Evolutionary conservation across 1,140 invertebrate species (phyloP), one percentile per base, ranked within the genome.

Genomic region (Sarcophaga peregrina): DNA sequence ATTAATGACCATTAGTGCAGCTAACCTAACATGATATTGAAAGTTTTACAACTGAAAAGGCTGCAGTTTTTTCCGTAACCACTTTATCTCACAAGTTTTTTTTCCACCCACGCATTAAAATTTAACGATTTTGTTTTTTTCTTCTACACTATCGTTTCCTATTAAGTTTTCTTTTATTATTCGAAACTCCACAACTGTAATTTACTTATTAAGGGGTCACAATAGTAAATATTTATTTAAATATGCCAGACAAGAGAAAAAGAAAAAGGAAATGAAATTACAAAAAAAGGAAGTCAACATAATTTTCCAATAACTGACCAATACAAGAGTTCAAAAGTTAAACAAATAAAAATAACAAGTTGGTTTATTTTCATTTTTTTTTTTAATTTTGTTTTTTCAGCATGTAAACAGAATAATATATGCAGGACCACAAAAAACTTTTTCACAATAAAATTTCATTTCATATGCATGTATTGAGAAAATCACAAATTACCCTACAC

Each of bases 251-350:
- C 13, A 58, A 37, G 0, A 58, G 11, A 15, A 58, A 58, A 58
- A 58, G 0, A 4, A 37, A 37, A 37, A 37, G 4, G 25, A 4
- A 37, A 37, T 37, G 25, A 4, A 37, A 37, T 37, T 37, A 37
- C 25, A 37, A 37, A 37, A n/a, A 37, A 37, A 37, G 25, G 25
- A 37, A 37, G 25, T 58, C 15, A 58, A 58, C 15, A 58, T 58
- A 58, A 58, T 58, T 58, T 58, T 13, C 13, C 54, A 37, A 58
- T 58, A 58, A 58, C 54, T 58, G 54, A 58, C 54, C 11, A 58
- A 58, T 58, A 58, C 54, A 58, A 37, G 3, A 58, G 54, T 58
- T 58, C 54, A 58, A 58, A 58, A 58, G 54, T 58, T 58, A n/a
- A 58, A 58, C 54, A n/a, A 58, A 58, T n/a, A 58, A 58, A 15